Conservation (phyloP, 2,113 vertebrate species). For the Mungos mungo region DNA sequence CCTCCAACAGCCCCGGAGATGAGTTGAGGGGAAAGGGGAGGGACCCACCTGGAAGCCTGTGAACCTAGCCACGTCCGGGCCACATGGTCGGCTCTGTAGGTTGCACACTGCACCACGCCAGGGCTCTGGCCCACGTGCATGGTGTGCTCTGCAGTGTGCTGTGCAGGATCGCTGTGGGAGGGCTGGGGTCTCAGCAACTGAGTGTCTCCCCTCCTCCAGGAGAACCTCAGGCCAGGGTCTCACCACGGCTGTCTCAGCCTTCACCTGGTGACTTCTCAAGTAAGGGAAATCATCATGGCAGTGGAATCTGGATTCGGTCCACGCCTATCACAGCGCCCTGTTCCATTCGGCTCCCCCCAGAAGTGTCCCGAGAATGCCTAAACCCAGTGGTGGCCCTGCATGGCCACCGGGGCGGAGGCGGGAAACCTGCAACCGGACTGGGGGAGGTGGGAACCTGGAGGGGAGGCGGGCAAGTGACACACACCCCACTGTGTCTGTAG, state of each 20-base stretch:
- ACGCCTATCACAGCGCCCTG: neutral
- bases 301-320: too few relatives aligned
- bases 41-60: neutral
- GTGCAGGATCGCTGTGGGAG: neutral
- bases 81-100: too few relatives aligned
- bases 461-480: neutral
- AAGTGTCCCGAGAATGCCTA: neutral
- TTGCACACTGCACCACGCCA: neutral
- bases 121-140: neutral
- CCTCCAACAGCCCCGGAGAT: neutral
- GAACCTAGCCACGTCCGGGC: neutral
- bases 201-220: neutral
- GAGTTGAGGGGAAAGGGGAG: neutral
- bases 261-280: neutral
- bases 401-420: neutral
- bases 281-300: neutral
- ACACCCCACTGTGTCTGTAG: neutral
- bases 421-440: neutral
- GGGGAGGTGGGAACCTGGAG: neutral
- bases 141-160: fast-evolving
- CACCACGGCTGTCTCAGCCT: neutral
- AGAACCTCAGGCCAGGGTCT: neutral
- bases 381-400: too few relatives aligned
- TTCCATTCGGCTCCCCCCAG: neutral
- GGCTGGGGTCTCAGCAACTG: neutral